These are phyloP conservation scores for Oreotrochilus melanogaster DNA, from an alignment of 2,113 vertebrate species.

Conservation along the genomic window DNA sequence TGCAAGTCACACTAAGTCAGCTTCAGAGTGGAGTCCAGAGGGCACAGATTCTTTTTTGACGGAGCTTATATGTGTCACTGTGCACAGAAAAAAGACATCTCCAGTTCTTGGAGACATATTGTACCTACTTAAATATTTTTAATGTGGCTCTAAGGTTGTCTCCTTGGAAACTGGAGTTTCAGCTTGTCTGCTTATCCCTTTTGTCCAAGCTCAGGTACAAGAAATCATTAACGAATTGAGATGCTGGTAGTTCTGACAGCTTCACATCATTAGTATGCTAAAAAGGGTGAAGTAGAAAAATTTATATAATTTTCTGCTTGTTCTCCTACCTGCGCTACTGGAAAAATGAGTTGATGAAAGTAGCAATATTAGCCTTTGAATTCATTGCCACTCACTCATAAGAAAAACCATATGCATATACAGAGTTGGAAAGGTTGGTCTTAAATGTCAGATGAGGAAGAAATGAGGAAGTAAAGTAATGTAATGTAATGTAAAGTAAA, in stretches of 20 bases:
- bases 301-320: slow-evolving; percentile 32
- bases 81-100: background rate
- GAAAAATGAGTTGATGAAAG: background rate
- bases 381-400: background rate
- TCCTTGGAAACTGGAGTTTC: slow-evolving; percentile 66
- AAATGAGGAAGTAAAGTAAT: no score
- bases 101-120: background rate
- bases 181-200: slow-evolving; percentile 29
- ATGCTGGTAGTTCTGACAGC: slow-evolving; percentile 18
- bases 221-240: slow-evolving; percentile 44
- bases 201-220: background rate
- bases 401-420: background rate
- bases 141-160: slow-evolving; percentile 20
- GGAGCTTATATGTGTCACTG: background rate
- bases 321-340: slow-evolving; percentile 16
- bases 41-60: background rate
- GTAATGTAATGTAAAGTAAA: no score
- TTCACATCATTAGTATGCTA: slow-evolving; percentile 35
- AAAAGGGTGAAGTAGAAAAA: slow-evolving; percentile 23
- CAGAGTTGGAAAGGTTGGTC: background rate
- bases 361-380: background rate
- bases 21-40: background rate
- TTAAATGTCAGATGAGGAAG: background rate
- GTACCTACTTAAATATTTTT: slow-evolving; percentile 32
- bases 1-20: background rate